Conservation (phyloP, 2,797 vertebrate genomes). For the Jordanella pulchra region DNA sequence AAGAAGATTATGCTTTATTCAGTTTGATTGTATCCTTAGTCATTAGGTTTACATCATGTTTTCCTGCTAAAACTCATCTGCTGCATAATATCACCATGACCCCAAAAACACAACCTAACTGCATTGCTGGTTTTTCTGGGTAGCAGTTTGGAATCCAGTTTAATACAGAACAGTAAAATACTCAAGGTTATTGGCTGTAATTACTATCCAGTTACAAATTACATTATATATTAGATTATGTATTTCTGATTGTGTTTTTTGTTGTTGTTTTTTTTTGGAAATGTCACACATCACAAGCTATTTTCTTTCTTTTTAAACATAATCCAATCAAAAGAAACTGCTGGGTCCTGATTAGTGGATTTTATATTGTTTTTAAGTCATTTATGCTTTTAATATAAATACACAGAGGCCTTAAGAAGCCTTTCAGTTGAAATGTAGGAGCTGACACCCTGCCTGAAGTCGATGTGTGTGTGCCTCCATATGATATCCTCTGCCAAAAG, state of each 20-base stretch:
- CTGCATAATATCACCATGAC: constrained; percentile 52
- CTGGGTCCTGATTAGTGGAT: background rate
- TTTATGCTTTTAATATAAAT: background rate
- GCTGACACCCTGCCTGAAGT: constrained; percentile 7
- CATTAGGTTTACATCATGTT: constrained; percentile 33
- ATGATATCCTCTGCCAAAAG: constrained; percentile 36
- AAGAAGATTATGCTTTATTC: background rate
- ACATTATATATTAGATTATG: too few relatives aligned
- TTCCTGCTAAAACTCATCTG: constrained; percentile 47
- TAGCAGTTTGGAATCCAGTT: constrained; percentile 17
- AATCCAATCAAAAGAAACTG: background rate
- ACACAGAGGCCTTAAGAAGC: background rate
- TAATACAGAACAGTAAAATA: background rate
- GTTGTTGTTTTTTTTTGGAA: background rate
- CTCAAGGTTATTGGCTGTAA: too few relatives aligned
- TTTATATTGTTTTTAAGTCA: background rate
- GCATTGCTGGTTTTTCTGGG: constrained; percentile 20
- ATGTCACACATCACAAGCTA: too few relatives aligned
- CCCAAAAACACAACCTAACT: constrained; percentile 40
- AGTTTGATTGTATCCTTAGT: constrained; percentile 11
- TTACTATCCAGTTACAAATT: too few relatives aligned
- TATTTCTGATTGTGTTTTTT: background rate
- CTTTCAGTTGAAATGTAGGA: constrained; percentile 4
- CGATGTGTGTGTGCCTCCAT: constrained; percentile 27
- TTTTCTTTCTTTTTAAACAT: background rate